phyloP scores from a whole-genome alignment of 2,888 invertebrate species.

The Cyclophora punctaria region DNA sequence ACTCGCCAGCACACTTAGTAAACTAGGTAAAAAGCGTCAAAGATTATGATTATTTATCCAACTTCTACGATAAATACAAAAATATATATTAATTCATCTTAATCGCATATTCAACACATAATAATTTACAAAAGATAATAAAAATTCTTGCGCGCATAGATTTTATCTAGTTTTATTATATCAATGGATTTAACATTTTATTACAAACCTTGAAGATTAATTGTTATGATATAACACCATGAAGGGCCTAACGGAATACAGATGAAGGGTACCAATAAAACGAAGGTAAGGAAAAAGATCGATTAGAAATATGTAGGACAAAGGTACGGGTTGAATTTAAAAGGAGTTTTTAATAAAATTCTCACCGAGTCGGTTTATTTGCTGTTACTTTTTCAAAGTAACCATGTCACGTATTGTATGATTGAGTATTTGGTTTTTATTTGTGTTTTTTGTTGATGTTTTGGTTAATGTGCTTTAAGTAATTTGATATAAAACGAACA shows the following conservation, averaged over 20 bases:
- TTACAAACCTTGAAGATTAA: slow-evolving; percentile 7
- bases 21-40: too few species aligned
- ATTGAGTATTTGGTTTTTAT: not conserved
- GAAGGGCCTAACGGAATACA: slow-evolving; percentile 9
- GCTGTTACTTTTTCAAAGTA: not conserved
- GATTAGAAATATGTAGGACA: slow-evolving; percentile 21
- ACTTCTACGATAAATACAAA: too few species aligned
- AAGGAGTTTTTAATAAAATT: slow-evolving; percentile 4
- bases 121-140: too few species aligned
- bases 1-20: too few species aligned
- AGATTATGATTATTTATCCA: too few species aligned
- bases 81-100: too few species aligned
- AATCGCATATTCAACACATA: too few species aligned
- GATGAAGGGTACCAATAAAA: slow-evolving; percentile 5
- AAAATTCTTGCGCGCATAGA: not conserved
- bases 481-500: too few species aligned
- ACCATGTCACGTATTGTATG: not conserved
- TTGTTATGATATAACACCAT: slow-evolving; percentile 13
- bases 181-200: too few species aligned
- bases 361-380: not conserved
- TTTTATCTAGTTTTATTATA: not conserved
- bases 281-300: slow-evolving; percentile 1
- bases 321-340: slow-evolving; percentile 22
- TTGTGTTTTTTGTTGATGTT: too few species aligned
- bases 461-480: too few species aligned